Conservation (phyloP, 2,888 invertebrate species). For the Eupeodes luniger region DNA sequence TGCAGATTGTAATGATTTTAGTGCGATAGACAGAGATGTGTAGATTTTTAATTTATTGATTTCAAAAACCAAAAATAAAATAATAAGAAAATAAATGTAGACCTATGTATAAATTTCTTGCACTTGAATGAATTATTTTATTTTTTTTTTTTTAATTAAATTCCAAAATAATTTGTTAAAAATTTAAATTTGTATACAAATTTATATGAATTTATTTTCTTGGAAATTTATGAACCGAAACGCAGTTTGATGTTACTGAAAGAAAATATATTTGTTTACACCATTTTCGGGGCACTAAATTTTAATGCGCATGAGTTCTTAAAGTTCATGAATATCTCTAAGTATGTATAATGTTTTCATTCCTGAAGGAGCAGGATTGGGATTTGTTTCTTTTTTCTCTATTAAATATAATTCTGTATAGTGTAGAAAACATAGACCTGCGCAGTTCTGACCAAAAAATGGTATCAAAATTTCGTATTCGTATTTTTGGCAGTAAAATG, state of each 20-base stretch:
- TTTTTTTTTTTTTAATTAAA: neutral
- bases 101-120: neutral
- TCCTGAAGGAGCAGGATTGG: neutral
- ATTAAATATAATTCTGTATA: neutral
- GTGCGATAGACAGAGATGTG: conserved; percentile 13
- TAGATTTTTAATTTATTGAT: conserved; percentile 18
- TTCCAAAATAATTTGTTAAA: neutral
- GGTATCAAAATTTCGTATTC: neutral
- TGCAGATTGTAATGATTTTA: conserved; percentile 28
- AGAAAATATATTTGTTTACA: conserved; percentile 35
- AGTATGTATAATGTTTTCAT: neutral
- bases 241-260: neutral
- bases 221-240: neutral
- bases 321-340: neutral
- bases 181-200: neutral
- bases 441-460: neutral
- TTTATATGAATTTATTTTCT: neutral
- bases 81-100: neutral
- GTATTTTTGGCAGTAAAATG: neutral
- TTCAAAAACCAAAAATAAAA: neutral
- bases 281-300: neutral
- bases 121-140: neutral
- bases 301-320: conserved; percentile 10
- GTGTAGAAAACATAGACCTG: neutral
- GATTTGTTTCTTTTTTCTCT: neutral